These are phyloP conservation scores for Cynopterus sphinx DNA, from an alignment of 2,797 vertebrate species.

Conservation along the genomic window DNA sequence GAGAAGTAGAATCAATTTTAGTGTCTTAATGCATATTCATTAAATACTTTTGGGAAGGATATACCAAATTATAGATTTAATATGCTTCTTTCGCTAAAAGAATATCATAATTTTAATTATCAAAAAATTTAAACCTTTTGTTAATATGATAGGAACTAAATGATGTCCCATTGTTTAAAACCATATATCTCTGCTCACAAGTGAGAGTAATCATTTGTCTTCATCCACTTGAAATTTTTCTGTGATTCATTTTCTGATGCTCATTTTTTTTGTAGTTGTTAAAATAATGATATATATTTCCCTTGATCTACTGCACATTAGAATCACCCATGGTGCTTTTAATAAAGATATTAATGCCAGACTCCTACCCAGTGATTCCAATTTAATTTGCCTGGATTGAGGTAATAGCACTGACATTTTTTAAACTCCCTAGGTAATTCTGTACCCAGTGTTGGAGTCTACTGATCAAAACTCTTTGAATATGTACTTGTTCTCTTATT, in stretches of 20 bases:
- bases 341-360: background rate
- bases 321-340: background rate
- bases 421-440: background rate
- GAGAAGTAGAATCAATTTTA: background rate
- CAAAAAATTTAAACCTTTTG: background rate
- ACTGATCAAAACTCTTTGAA: background rate
- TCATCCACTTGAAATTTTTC: background rate
- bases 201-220: background rate
- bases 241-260: background rate
- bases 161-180: background rate
- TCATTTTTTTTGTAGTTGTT: background rate
- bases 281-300: background rate
- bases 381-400: no score
- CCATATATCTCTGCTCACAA: background rate
- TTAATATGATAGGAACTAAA: background rate
- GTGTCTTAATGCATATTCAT: background rate
- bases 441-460: background rate
- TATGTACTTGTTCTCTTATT: background rate
- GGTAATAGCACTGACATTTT: background rate
- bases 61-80: background rate
- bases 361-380: background rate
- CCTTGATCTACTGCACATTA: background rate
- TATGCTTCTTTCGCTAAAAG: background rate
- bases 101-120: background rate
- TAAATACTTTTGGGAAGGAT: background rate